Evolutionary conservation across 2,797 vertebrate genomes (phyloP), one percentile per base, ranked within the genome.

Genomic region (Pampus argenteus): DNA sequence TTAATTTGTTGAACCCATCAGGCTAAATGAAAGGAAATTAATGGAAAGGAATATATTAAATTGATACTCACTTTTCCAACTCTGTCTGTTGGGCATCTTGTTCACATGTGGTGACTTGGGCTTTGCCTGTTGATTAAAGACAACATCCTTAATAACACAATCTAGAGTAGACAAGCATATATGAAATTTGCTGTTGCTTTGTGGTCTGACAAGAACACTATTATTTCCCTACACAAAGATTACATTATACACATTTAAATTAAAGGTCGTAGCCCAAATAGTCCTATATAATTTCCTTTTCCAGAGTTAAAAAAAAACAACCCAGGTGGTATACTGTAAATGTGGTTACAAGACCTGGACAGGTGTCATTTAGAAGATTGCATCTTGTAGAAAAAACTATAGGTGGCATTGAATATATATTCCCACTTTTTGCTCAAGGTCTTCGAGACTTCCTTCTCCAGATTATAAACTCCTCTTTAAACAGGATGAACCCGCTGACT

Each of bases 21-120:
- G n/a, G n/a, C n/a, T n/a, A n/a, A n/a, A n/a, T n/a, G n/a, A n/a
- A n/a, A n/a, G n/a, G n/a, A n/a, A n/a, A n/a, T n/a, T n/a, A n/a
- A n/a, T n/a, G n/a, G n/a, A n/a, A n/a, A n/a, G n/a, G n/a, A n/a
- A n/a, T n/a, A n/a, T n/a, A 9, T 56, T 36, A 36, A 26, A 45
- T 40, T 47, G 29, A 48, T 75, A 82, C 89, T 91, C 48, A 91
- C 89, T 81, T 90, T 71, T 91, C 73, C 23, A 73, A 66, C 52
- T 89, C 81, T 49, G 81, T 79, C 73, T 68, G 42, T 9, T 78
- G 78, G 48, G 67, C 52, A n/a, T 74, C 59, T 49, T 69, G 52
- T 75, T 73, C 48, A 58, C 22, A 42, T 55, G 44, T 29, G 57
- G 26, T 42, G 49, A 54, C 71, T 85, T 82, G 84, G 47, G 56